phyloP scores from a whole-genome alignment of 2,888 invertebrate species.

The Cynaeus angustus region DNA sequence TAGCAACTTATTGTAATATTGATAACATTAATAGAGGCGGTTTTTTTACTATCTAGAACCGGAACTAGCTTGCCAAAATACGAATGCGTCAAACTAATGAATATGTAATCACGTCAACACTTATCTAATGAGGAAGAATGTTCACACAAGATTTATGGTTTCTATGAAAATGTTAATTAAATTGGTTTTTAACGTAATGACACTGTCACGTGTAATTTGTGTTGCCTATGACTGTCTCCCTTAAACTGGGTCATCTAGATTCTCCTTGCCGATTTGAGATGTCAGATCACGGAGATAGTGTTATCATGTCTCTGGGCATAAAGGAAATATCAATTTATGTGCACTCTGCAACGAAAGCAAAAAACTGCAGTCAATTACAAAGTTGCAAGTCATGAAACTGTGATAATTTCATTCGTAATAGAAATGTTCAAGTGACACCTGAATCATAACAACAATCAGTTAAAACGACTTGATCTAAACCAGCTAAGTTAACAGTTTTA shows the following conservation, averaged over 20 bases:
- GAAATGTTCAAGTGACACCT: slow-evolving; percentile 32
- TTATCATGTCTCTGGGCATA: neutral
- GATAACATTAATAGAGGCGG: no score
- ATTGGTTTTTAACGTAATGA: neutral
- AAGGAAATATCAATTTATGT: neutral
- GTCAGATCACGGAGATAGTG: no score
- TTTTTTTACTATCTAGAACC: no score
- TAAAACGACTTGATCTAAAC: slow-evolving; percentile 4
- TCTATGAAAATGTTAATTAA: neutral
- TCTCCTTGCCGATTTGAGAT: slow-evolving; percentile 3
- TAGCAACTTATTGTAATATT: no score
- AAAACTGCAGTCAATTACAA: neutral
- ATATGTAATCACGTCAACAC: neutral
- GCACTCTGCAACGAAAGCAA: no score
- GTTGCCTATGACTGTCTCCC: slow-evolving; percentile 16
- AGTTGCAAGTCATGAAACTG: slow-evolving; percentile 31
- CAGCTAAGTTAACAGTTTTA: no score
- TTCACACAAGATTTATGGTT: neutral
- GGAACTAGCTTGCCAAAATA: neutral
- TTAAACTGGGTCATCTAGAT: no score
- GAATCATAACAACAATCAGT: slow-evolving; percentile 26
- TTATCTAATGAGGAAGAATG: slow-evolving; percentile 8
- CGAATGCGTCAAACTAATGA: neutral
- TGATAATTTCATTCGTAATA: slow-evolving; percentile 21
- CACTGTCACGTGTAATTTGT: slow-evolving; percentile 22